Evolutionary conservation across 2,888 invertebrate species (phyloP), one percentile per base, ranked within the genome.

Genomic region (Spisula solida): DNA sequence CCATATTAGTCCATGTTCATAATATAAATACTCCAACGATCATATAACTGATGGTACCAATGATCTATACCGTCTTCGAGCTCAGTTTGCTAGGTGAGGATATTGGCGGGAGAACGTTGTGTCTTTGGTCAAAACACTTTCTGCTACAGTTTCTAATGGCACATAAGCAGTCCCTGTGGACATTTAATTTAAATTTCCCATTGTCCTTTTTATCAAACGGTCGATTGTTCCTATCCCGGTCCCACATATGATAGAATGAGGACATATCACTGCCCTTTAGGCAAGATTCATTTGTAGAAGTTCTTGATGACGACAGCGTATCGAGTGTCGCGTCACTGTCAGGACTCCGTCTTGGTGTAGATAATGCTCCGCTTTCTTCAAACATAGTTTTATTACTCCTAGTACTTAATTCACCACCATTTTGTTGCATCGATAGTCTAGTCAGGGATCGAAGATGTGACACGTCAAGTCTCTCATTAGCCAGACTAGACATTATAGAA

Each of bases 231-330:
- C 85, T 82, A 48, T 89, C 88, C 20, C 88, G 78, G 47, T 92
- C 90, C 92, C 92, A 92, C 92, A 92, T 91, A 48, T 92, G 84
- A 70, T 91, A 92, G 81, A 92, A 92, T 0, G 92, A 91, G 6
- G 92, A 34, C 79, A 92, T 85, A 20, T 92, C 92, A 56, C 85
- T 91, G 20, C 92, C 90, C 12, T 81, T 82, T 29, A 92, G 66
- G 34, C 85, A 85, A n/a, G 78, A 78, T n/a, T 85, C 83, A 25
- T 0, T 25, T 81, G 10, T 81, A 0, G 60, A 60, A 16, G 75
- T 31, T 84, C 80, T 41, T 80, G 31, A 41, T 81, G 75, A 51
- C 60, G 82, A 83, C 81, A 83, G 0, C 51, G 80, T 34, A 16
- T n/a, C 25, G 66, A 29, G 8, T 47, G 70, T 66, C 25, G 34